Conservation (phyloP, 2,113 vertebrate genomes). For the Carassius auratus region DNA sequence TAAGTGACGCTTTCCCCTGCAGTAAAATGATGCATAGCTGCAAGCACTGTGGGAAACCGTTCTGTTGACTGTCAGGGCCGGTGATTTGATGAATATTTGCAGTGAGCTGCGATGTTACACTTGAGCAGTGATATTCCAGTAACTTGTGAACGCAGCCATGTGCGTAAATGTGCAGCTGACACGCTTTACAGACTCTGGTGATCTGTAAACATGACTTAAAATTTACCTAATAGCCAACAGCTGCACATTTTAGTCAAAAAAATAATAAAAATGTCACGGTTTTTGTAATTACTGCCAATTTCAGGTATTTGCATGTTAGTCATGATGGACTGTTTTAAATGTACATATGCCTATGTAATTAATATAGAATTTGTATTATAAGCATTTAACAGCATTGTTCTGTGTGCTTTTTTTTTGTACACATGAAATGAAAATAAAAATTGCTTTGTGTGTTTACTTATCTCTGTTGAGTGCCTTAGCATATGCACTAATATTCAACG, state of each 20-base stretch:
- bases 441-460: conserved; percentile 52
- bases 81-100: conserved; percentile 12
- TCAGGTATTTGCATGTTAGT: conserved; percentile 31
- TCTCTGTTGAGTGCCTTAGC: not conserved
- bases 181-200: not conserved
- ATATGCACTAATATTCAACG: not conserved
- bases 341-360: conserved; percentile 62
- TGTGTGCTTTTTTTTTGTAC: conserved; percentile 66
- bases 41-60: not conserved
- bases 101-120: conserved; percentile 27
- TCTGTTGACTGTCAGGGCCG: not conserved
- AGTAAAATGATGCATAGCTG: not conserved
- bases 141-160: conserved; percentile 6
- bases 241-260: not conserved
- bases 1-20: not conserved
- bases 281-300: conserved; percentile 18
- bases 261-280: not conserved
- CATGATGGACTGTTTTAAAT: conserved; percentile 53
- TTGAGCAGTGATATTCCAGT: conserved; percentile 18
- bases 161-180: not conserved
- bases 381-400: conserved; percentile 48
- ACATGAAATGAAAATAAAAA: conserved; percentile 68
- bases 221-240: not conserved
- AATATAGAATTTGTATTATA: conserved; percentile 54
- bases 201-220: conserved; percentile 5